Evolutionary conservation across 2,797 vertebrate species (phyloP).

Genomic region (Leptatherina wallacei): DNA sequence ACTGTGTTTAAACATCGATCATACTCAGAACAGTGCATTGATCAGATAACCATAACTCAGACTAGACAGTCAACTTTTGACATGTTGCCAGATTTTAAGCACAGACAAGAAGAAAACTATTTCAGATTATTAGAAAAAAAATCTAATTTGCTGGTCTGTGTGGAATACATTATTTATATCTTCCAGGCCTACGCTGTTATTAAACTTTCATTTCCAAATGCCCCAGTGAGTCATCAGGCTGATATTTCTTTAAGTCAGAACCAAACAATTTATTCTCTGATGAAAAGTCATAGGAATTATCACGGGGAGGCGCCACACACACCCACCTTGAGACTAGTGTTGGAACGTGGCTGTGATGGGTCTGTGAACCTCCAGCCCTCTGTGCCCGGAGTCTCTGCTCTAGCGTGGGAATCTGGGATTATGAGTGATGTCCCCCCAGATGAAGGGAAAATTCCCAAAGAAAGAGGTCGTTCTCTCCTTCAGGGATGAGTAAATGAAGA

Average conservation of each 20-base stretch:
- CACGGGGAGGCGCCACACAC: neutral
- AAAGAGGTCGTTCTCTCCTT: slow-evolving; percentile 95
- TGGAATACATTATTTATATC: neutral
- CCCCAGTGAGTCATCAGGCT: neutral
- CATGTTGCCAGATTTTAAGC: neutral
- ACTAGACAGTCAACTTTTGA: neutral
- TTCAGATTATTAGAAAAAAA: too few species aligned
- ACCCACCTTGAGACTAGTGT: slow-evolving; percentile 93
- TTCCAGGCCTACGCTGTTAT: neutral
- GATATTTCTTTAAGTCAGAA: neutral
- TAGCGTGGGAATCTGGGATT: slow-evolving; percentile 86
- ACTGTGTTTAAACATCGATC: neutral
- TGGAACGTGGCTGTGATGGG: slow-evolving; percentile 88
- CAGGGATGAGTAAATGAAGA: neutral
- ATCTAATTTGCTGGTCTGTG: too few species aligned
- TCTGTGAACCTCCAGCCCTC: slow-evolving; percentile 93
- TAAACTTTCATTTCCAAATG: neutral
- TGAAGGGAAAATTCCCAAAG: slow-evolving; percentile 92
- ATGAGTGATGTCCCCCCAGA: slow-evolving; percentile 86
- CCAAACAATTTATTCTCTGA: slow-evolving; percentile 7
- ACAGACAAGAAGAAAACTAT: too few species aligned
- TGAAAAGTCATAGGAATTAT: neutral
- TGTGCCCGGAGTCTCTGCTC: slow-evolving; percentile 86
- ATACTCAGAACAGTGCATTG: neutral
- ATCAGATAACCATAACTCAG: neutral